phyloP scores from a whole-genome alignment of 1,140 invertebrate genomes.

The Apocrypta bakeri region DNA sequence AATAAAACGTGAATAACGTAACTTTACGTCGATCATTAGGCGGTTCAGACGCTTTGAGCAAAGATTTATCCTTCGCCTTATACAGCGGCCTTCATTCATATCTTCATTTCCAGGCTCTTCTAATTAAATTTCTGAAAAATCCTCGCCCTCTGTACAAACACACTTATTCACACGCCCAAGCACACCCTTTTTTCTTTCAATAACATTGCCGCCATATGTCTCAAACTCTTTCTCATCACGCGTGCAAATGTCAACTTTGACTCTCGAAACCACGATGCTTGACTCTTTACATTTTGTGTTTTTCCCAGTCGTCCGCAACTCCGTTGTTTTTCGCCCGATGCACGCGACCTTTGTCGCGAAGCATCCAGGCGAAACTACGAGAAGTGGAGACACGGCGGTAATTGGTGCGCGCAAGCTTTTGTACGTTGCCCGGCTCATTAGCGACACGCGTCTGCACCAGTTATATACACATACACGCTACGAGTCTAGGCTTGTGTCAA shows the following conservation, averaged over 20 bases:
- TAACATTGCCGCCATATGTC: neutral
- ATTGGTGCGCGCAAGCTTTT: slow-evolving; percentile 43
- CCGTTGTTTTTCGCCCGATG: neutral
- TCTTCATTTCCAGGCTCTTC: neutral
- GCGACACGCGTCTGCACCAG: slow-evolving; percentile 35
- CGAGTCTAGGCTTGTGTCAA: neutral
- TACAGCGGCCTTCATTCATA: neutral
- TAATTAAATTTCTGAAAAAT: slow-evolving; percentile 38
- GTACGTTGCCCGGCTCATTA: slow-evolving; percentile 46
- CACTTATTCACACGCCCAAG: no score
- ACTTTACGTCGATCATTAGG: no score
- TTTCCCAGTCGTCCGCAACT: neutral
- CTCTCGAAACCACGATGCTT: no score
- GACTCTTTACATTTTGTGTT: slow-evolving; percentile 6
- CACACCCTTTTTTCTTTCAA: neutral
- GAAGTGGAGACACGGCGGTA: slow-evolving; percentile 15
- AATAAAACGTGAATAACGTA: no score
- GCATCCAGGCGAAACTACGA: neutral
- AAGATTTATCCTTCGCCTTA: no score
- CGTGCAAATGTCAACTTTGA: no score
- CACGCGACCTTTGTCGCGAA: slow-evolving; percentile 1
- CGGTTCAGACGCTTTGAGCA: no score
- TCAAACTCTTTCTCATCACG: neutral
- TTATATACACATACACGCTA: neutral
- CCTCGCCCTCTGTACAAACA: neutral